Base-by-base conservation (phyloP, 2,888 invertebrate species). In the Xestia c-nigrum region DNA sequence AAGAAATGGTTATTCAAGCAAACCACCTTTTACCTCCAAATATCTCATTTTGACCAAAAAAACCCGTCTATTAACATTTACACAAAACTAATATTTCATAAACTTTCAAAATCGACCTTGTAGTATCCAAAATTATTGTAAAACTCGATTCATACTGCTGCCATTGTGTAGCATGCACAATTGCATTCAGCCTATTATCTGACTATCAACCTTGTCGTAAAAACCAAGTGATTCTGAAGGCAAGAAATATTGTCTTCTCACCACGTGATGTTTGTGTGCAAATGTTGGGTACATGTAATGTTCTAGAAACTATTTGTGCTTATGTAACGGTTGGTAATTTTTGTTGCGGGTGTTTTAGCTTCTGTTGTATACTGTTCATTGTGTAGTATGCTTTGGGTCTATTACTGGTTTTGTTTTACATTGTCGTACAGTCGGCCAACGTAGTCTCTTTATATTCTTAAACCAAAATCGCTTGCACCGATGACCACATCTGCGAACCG, bases 91-190 rank as follows among this genome's bases (percentile, higher is more conserved):
- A 74, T 70, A 74, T 73, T 73, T 78, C 81, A 74, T 65, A 70
- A 79, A 63, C 78, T 87, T 87, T 83, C 87, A 83, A 85, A 72
- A 76, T 31, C 21, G 81, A 73, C 87, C 87, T 87, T 88, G 81
- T 59, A 57, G 72, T 70, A 76, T 81, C 69, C 59, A 69, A 75
- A 87, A 84, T 81, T 67, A 76, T 79, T 86, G 76, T 84, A 78
- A 76, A 73, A 75, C 85, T 61, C 40, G 52, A 81, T 63, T 66
- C 69, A 66, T 70, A 66, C 74, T 19, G 47, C 66, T 65, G 31
- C 73, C 55, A 85, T 85, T 88, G 81, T 84, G 63, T 40, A 31
- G 65, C 76, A 79, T 83, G 78, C 80, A 85, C 83, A 76, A 79
- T 87, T 83, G 83, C 81, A 88, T 73, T 81, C 67, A 64, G 46